A percentile compares a stretch with the other conserved stretches of the same genome.
Evolutionary conservation across 2,113 vertebrate genomes (phyloP).

Genomic region (Seriola quinqueradiata): DNA sequence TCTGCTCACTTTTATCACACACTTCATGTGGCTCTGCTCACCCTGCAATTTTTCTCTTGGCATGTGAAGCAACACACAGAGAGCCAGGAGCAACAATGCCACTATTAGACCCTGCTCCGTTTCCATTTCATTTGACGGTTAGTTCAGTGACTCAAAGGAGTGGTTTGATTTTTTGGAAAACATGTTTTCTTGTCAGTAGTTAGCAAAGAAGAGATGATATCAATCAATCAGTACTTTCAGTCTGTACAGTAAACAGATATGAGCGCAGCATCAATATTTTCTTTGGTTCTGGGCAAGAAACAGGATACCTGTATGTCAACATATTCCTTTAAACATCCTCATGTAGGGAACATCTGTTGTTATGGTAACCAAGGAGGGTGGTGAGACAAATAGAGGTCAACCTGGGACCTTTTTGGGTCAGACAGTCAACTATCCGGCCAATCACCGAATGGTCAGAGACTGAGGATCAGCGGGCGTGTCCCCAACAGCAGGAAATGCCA

Average conservation of each 20-base stretch:
- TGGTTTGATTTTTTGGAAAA: slow-evolving; percentile 8
- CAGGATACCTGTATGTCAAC: not conserved
- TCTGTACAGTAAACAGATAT: not conserved
- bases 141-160: not conserved
- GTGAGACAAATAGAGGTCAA: slow-evolving; percentile 32
- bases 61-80: not conserved
- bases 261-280: slow-evolving; percentile 15
- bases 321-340: slow-evolving; percentile 8
- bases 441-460: slow-evolving; percentile 55
- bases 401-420: not conserved
- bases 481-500: slow-evolving; percentile 81
- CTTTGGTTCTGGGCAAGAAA: not conserved
- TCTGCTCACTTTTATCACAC: slow-evolving; percentile 24
- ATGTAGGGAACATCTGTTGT: slow-evolving; percentile 44
- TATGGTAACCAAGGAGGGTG: slow-evolving; percentile 37
- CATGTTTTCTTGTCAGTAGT: not conserved
- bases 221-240: not conserved
- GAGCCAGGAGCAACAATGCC: not conserved
- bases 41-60: slow-evolving; percentile 35
- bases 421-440: slow-evolving; percentile 31
- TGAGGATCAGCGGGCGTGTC: slow-evolving; percentile 58
- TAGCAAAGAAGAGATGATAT: not conserved
- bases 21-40: slow-evolving; percentile 23
- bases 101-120: not conserved
- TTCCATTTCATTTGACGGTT: slow-evolving; percentile 37